These are phyloP conservation scores for Ruditapes philippinarum DNA, from an alignment of 1,140 invertebrate species.

Conservation along the genomic window DNA sequence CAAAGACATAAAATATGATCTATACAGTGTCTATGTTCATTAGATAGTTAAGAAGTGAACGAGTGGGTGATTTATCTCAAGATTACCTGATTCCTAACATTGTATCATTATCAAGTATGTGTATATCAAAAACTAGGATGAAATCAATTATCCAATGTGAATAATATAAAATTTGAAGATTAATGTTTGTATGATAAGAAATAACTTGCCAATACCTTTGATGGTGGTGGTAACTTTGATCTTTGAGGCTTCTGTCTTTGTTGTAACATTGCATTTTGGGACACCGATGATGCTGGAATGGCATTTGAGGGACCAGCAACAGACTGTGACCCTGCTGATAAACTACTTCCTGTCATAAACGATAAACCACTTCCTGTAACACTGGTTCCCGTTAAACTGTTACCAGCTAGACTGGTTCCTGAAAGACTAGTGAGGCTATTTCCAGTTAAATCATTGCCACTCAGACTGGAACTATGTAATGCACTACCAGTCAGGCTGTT, in stretches of 20 bases:
- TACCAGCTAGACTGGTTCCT: conserved; percentile 54
- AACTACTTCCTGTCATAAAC: conserved; percentile 38
- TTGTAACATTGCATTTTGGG: conserved; percentile 81
- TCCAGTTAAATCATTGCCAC: conserved; percentile 32
- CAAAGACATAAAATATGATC: too few species aligned
- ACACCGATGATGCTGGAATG: conserved; percentile 70
- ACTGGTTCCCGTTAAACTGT: conserved; percentile 44
- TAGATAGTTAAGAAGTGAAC: too few species aligned
- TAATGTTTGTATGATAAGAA: too few species aligned
- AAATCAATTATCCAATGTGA: too few species aligned
- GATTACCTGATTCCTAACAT: too few species aligned
- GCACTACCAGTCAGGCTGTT: conserved; percentile 55
- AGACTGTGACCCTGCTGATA: conserved; percentile 63
- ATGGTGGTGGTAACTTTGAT: conserved; percentile 95
- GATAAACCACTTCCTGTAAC: conserved; percentile 47
- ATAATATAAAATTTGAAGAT: too few species aligned
- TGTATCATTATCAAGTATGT: too few species aligned
- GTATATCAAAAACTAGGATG: too few species aligned
- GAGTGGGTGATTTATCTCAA: too few species aligned
- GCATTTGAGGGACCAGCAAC: conserved; percentile 49
- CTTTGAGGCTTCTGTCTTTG: conserved; percentile 91
- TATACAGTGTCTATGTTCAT: too few species aligned
- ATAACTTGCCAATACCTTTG: conserved; percentile 93
- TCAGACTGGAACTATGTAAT: conserved; percentile 56
- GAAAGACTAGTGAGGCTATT: conserved; percentile 50